Conservation (phyloP, 53 echinoderm and acorn worm genomes). For the Crossaster papposus region DNA sequence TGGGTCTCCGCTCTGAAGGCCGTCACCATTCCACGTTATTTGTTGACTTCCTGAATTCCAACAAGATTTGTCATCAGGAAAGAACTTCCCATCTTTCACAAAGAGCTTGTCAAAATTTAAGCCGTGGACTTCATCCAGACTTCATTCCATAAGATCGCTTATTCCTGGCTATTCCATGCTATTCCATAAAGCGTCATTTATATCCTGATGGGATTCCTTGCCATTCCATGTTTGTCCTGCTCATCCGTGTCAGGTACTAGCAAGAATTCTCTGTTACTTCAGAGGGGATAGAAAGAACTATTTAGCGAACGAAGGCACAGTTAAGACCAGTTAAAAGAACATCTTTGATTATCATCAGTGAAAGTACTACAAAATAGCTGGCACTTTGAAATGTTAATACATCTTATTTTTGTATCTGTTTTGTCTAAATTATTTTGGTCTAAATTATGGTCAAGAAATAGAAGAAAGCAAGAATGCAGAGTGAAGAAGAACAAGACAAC, state of each 20-base stretch:
- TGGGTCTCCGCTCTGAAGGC: too few species aligned
- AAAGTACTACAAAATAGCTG: neutral
- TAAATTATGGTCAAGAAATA: neutral
- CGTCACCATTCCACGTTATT: too few species aligned
- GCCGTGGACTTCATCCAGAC: neutral
- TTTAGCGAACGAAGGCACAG: neutral
- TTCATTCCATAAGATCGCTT: neutral
- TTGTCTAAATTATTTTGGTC: neutral
- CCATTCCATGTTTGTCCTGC: neutral
- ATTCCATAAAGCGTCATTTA: neutral
- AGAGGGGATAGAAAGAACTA: conserved; percentile 32
- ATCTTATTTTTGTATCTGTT: neutral
- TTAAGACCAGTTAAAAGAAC: neutral
- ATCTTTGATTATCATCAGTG: neutral
- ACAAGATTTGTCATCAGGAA: too few species aligned
- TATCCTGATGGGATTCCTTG: neutral
- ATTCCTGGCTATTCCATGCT: neutral
- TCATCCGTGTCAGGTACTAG: conserved; percentile 7
- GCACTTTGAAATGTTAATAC: neutral
- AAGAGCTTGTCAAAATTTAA: neutral
- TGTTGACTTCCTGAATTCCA: too few species aligned
- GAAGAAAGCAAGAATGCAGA: neutral
- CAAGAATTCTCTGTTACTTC: conserved; percentile 53
- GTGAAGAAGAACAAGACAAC: neutral
- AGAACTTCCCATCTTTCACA: neutral